Conservation (phyloP, 2,797 vertebrate species). For the Microtus agrestis region DNA sequence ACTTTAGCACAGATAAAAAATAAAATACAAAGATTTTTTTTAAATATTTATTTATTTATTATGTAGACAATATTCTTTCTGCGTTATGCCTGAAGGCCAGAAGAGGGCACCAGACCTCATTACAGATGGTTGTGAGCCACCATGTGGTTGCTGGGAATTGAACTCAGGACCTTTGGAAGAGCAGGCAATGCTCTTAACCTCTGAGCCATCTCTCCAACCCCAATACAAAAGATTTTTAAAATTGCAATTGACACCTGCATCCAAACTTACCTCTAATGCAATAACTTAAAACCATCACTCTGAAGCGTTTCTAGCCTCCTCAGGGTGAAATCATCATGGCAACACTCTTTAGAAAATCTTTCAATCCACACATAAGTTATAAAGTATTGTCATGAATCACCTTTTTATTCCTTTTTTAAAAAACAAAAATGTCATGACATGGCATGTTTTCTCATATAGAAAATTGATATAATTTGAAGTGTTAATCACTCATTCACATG, state of each 20-base stretch:
- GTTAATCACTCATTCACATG: slow-evolving; percentile 74
- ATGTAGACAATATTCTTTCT: too few relatives aligned
- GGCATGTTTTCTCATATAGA: slow-evolving; percentile 76
- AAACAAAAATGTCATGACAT: slow-evolving; percentile 73
- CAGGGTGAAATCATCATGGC: slow-evolving; percentile 71
- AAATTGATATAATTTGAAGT: slow-evolving; percentile 78
- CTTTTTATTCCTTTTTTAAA: slow-evolving; percentile 69
- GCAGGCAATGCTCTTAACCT: too few relatives aligned
- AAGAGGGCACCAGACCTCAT: too few relatives aligned
- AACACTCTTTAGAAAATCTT: slow-evolving; percentile 73
- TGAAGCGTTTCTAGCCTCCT: slow-evolving; percentile 65
- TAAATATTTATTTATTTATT: too few relatives aligned
- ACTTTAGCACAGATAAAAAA: slow-evolving; percentile 59
- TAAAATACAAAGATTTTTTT: slow-evolving; percentile 66
- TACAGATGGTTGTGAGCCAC: too few relatives aligned
- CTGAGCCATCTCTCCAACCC: too few relatives aligned
- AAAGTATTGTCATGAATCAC: slow-evolving; percentile 72
- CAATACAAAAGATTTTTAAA: slow-evolving; percentile 68
- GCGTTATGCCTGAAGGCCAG: too few relatives aligned
- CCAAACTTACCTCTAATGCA: slow-evolving; percentile 69
- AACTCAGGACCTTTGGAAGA: too few relatives aligned
- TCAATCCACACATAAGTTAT: slow-evolving; percentile 71
- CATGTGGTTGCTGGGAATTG: too few relatives aligned
- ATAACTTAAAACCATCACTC: slow-evolving; percentile 54
- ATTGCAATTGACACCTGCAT: slow-evolving; percentile 67